Conservation (phyloP, 1,140 invertebrate species). For the Apis florea region DNA sequence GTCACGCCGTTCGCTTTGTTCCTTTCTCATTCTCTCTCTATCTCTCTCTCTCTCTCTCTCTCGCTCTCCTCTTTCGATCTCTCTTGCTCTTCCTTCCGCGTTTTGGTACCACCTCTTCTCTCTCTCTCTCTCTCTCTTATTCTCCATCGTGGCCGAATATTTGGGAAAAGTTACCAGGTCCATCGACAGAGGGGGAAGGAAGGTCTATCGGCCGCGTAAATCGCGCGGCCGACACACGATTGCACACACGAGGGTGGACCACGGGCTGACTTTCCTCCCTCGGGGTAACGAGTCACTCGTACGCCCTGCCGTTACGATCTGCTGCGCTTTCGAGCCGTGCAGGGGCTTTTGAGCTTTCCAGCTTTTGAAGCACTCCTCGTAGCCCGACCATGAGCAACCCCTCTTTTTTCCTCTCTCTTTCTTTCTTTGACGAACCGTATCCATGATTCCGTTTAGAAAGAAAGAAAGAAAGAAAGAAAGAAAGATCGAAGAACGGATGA, state of each 20-base stretch:
- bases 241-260: not conserved
- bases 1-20: slow-evolving; percentile 64
- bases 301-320: slow-evolving; percentile 9
- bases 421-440: no score
- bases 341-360: not conserved
- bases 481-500: not conserved
- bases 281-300: slow-evolving; percentile 49
- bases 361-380: not conserved
- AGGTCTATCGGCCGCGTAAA: slow-evolving; percentile 41
- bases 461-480: no score
- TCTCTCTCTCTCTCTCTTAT: no score
- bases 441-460: not conserved
- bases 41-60: not conserved
- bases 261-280: slow-evolving; percentile 3
- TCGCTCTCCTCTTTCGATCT: slow-evolving; percentile 3
- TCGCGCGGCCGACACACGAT: slow-evolving; percentile 3
- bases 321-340: slow-evolving; percentile 29
- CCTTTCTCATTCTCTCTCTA: slow-evolving; percentile 48
- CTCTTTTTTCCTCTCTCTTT: not conserved
- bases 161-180: slow-evolving; percentile 54
- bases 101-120: slow-evolving; percentile 29
- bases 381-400: not conserved
- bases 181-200: not conserved
- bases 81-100: not conserved
- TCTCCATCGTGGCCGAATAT: slow-evolving; percentile 47